A percentile compares a stretch with the other conserved stretches of the same genome.
These are phyloP conservation scores for Coccyzus lansbergi DNA, from an alignment of 2,797 vertebrate species.

Conservation along the genomic window DNA sequence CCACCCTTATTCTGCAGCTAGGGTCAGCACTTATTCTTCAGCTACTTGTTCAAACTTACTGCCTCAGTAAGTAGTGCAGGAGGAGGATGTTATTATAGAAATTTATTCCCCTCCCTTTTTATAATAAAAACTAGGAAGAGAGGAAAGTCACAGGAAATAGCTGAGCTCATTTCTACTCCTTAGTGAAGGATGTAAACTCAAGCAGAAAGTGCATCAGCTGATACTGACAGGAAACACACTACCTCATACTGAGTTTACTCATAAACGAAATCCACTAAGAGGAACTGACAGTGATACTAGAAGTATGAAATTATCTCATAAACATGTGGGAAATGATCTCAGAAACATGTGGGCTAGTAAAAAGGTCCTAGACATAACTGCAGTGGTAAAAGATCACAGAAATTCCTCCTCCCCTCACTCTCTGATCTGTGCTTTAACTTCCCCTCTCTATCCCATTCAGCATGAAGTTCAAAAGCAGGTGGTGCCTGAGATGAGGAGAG, in stretches of 20 bases:
- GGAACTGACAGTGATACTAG: background rate
- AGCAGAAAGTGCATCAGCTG: background rate
- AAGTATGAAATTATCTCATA: background rate
- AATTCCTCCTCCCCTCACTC: background rate
- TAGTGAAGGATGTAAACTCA: background rate
- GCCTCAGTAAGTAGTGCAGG: background rate
- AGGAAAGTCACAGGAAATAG: background rate
- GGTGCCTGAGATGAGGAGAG: background rate
- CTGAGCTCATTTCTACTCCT: background rate
- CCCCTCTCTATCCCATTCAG: background rate
- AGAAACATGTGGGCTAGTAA: background rate
- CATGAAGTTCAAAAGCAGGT: background rate
- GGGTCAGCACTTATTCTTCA: background rate
- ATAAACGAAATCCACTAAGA: background rate
- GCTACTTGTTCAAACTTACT: background rate
- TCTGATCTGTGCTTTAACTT: background rate
- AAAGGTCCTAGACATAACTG: background rate
- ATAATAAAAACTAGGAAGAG: background rate
- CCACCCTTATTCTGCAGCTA: background rate
- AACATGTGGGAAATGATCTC: background rate
- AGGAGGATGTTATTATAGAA: background rate
- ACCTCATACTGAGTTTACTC: background rate
- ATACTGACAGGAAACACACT: background rate
- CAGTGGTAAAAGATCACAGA: background rate
- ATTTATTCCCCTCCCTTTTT: background rate